Conservation (phyloP, 2,797 vertebrate species). For the Chelon labrosus region DNA sequence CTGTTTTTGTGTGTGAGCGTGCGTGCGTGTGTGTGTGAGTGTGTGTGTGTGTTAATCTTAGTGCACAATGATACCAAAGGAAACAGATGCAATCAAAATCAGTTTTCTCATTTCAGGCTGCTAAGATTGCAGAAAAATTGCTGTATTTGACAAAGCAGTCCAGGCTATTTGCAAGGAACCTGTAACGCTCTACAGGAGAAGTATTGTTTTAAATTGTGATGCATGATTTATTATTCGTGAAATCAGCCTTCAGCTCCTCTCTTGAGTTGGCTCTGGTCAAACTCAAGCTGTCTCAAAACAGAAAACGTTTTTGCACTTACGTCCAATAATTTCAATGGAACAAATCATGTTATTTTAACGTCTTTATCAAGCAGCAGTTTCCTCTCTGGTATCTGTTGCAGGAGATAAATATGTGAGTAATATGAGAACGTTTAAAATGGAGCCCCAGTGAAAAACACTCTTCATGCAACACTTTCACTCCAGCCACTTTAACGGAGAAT, state of each 20-base stretch:
- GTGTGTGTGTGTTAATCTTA: conserved; percentile 34
- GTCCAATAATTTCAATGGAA: conserved; percentile 72
- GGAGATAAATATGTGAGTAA: conserved; percentile 26
- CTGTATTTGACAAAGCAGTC: conserved; percentile 46
- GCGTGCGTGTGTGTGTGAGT: neutral
- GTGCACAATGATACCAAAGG: conserved; percentile 80
- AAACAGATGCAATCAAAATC: conserved; percentile 67
- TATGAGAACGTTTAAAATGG: conserved; percentile 17
- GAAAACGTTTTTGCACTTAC: conserved; percentile 61
- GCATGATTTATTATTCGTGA: conserved; percentile 37
- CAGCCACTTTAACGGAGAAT: conserved; percentile 8
- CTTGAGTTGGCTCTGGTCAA: conserved; percentile 32
- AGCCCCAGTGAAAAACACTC: conserved; percentile 18
- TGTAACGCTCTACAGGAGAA: conserved; percentile 26
- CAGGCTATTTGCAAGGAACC: conserved; percentile 25
- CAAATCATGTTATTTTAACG: conserved; percentile 15
- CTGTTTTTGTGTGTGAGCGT: conserved; percentile 35
- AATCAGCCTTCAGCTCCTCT: conserved; percentile 21
- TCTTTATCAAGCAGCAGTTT: conserved; percentile 15
- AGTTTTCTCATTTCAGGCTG: conserved; percentile 61
- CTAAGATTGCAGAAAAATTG: conserved; percentile 46
- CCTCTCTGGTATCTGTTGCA: conserved; percentile 23
- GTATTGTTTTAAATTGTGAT: conserved; percentile 27
- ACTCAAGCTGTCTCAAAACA: conserved; percentile 21
- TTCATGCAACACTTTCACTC: conserved; percentile 17